Conservation (phyloP, 2,888 invertebrate genomes). For the Campoplex nolae region DNA sequence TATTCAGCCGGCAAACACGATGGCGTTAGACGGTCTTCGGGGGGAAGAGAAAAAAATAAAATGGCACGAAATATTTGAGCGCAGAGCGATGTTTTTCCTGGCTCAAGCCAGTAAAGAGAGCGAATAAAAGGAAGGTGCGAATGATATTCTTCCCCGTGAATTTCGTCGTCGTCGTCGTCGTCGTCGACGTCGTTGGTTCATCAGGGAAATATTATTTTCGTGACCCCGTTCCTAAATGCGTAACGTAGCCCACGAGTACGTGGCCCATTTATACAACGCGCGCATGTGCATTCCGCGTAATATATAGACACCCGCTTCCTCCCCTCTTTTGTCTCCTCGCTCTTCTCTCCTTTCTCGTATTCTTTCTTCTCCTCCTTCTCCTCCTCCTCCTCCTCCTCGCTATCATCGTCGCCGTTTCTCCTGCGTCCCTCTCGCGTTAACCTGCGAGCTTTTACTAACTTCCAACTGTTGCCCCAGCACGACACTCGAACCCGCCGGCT, state of each 20-base stretch:
- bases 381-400: background rate
- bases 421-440: slow-evolving; percentile 12
- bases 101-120: background rate
- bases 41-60: slow-evolving; percentile 5
- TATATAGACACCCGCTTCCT: background rate
- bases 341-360: background rate
- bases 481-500: background rate
- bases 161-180: slow-evolving; percentile 16
- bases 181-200: slow-evolving; percentile 74
- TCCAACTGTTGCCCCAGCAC: slow-evolving; percentile 20
- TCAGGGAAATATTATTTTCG: slow-evolving; percentile 83
- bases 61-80: background rate
- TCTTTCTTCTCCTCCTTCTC: background rate
- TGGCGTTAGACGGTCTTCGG: background rate
- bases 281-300: slow-evolving; percentile 74
- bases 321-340: background rate
- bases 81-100: background rate
- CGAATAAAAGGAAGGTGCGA: background rate
- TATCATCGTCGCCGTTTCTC: slow-evolving; percentile 10
- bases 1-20: background rate
- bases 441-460: slow-evolving; percentile 53
- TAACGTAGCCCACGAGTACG: slow-evolving; percentile 74
- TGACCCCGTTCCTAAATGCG: slow-evolving; percentile 82
- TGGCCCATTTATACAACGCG: slow-evolving; percentile 81
- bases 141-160: slow-evolving; percentile 71